Conservation (phyloP, 2,888 invertebrate genomes). For the Drosophila atripex region DNA sequence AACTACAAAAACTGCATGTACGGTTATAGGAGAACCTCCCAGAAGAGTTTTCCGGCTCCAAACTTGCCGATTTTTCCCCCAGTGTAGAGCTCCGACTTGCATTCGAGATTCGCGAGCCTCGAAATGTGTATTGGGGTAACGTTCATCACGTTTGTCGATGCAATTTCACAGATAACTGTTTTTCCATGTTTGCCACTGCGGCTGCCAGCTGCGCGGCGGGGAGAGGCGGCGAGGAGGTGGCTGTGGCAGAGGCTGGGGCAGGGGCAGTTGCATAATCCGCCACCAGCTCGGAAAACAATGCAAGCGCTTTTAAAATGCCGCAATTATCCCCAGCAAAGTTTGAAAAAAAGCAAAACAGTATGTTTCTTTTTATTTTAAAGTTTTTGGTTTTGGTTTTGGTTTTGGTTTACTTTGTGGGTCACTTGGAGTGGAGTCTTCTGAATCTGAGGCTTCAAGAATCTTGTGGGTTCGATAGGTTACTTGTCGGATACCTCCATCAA, state of each 20-base stretch:
- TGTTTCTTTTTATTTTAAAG: slow-evolving; percentile 11
- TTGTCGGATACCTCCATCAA: slow-evolving; percentile 1
- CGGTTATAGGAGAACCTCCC: neutral
- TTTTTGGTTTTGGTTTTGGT: neutral
- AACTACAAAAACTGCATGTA: neutral
- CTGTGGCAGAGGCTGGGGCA: slow-evolving; percentile 1
- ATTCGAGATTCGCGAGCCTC: slow-evolving; percentile 27
- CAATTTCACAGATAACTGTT: slow-evolving; percentile 80
- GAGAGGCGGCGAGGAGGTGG: neutral
- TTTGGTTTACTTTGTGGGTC: slow-evolving; percentile 51
- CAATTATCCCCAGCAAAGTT: slow-evolving; percentile 62
- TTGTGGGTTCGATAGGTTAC: slow-evolving; percentile 37
- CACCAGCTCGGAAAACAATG: slow-evolving; percentile 62
- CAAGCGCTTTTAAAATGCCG: slow-evolving; percentile 64
- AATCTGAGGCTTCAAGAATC: slow-evolving; percentile 39
- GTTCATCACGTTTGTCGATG: slow-evolving; percentile 80
- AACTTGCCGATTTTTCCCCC: neutral
- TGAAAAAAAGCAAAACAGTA: slow-evolving; percentile 20
- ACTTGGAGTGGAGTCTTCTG: slow-evolving; percentile 51
- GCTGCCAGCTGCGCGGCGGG: neutral
- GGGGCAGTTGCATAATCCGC: slow-evolving; percentile 65
- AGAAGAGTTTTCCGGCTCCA: too few species aligned
- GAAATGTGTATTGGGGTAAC: slow-evolving; percentile 68
- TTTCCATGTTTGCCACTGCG: slow-evolving; percentile 65
- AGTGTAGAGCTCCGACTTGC: slow-evolving; percentile 11